Base-by-base conservation (phyloP, 2,797 vertebrate genomes). In the Muscicapa striata region DNA sequence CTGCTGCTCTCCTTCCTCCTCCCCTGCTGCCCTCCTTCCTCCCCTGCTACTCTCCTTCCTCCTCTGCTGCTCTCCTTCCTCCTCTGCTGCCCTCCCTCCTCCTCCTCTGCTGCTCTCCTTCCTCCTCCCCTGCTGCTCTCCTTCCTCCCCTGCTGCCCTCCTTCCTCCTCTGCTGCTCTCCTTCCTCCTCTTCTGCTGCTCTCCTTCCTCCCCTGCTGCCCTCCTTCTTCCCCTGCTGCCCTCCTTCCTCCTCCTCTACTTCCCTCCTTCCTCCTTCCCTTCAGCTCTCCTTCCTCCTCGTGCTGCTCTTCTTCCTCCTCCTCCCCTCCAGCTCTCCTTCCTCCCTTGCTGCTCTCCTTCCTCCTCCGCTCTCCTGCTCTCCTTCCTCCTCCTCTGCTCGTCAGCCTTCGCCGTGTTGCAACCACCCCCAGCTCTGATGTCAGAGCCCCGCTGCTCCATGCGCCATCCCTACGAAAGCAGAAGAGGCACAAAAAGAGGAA, bases 401-500 rank as follows among this genome's bases (percentile, higher is more conserved):
- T 87, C 91, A n/a, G 22, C 66, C 73, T 27, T 15, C 3, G 4
- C 55, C 30, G 80, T 91, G 85, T 79, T 41, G 46, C 87, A 95
- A 4, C 61, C 49, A 9, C 41, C 74, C 38, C 89, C 93, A 88
- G 77, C 93, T 90, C 87, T 95, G 95, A 90, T 91, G 95, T 94
- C 95, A 96, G 48, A 94, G 54, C 52, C 55, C 23, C 36, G 16
- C 64, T 18, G 83, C 87, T 73, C 7, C 9, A 1, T 58, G 59
- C 16, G 8, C 24, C 51, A 24, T 69, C 49, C 15, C 1, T 70
- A 61, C 22, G 16, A 92, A 95, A 95, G 96, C 95, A 94, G 91
- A 94, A 93, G 77, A 84, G 67, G n/a, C 54, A n/a, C 40, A 38
- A 40, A 85, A 91, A 91, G 87, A 74, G 91, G 95, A 96, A 96